Conservation (phyloP, 2,797 vertebrate species). For the Coluber constrictor region DNA sequence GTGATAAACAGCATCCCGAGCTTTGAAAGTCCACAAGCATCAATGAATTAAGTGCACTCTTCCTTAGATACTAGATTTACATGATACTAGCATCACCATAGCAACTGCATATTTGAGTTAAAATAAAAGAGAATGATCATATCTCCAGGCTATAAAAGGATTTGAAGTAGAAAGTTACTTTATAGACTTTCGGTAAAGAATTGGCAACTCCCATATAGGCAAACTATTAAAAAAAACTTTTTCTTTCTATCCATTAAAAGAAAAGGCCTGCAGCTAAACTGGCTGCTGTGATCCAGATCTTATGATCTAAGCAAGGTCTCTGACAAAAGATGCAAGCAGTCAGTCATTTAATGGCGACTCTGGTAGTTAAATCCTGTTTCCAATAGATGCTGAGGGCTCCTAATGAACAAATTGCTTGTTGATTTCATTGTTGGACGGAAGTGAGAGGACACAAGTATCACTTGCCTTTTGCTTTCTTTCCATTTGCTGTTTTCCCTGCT, state of each 20-base stretch:
- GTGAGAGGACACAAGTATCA: background rate
- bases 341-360: background rate
- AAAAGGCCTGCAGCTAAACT: slow-evolving; percentile 8
- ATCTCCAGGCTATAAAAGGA: slow-evolving; percentile 40
- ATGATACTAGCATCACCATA: slow-evolving; percentile 26
- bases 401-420: background rate
- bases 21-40: background rate
- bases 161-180: slow-evolving; percentile 31
- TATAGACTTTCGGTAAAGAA: slow-evolving; percentile 8
- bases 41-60: slow-evolving; percentile 28
- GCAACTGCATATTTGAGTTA: slow-evolving; percentile 37
- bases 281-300: background rate
- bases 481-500: background rate
- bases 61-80: slow-evolving; percentile 19
- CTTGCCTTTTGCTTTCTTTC: background rate
- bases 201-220: background rate
- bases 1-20: background rate
- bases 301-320: background rate
- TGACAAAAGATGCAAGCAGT: background rate
- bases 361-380: background rate
- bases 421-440: background rate
- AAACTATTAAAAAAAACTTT: background rate
- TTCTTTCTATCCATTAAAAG: background rate
- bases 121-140: slow-evolving; percentile 30
- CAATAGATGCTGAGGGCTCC: background rate